phyloP scores from a whole-genome alignment of 1,140 invertebrate species.

The Thaumatotibia leucotreta region DNA sequence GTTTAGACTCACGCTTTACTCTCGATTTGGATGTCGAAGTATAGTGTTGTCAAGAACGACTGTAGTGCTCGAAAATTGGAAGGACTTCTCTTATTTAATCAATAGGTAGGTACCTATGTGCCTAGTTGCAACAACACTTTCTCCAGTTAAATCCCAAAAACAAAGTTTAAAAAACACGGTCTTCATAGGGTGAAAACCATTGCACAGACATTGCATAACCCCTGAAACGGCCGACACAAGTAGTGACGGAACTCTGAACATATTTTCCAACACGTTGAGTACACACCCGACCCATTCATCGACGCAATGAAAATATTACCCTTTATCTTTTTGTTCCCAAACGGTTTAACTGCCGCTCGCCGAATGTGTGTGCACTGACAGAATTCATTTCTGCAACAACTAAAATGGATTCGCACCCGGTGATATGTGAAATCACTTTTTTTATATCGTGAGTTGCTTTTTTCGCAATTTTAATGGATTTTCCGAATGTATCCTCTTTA shows the following conservation, averaged over 20 bases:
- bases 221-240: not conserved
- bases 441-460: not conserved
- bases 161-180: not conserved
- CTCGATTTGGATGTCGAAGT: too few species aligned
- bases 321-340: slow-evolving; percentile 14
- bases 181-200: not conserved
- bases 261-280: slow-evolving; percentile 13
- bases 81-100: too few species aligned
- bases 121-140: not conserved
- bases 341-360: not conserved
- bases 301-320: slow-evolving; percentile 17
- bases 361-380: slow-evolving; percentile 14
- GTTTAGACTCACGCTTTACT: too few species aligned
- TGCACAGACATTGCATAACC: not conserved
- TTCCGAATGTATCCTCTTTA: slow-evolving; percentile 7
- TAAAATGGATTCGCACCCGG: slow-evolving; percentile 11
- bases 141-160: not conserved
- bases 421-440: slow-evolving; percentile 17
- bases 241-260: not conserved
- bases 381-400: slow-evolving; percentile 13
- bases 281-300: slow-evolving; percentile 9
- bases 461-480: slow-evolving; percentile 10
- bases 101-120: too few species aligned
- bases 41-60: too few species aligned
- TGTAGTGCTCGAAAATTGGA: too few species aligned